Conservation (phyloP, 2,797 vertebrate genomes). For the Rhinogobio ventralis region DNA sequence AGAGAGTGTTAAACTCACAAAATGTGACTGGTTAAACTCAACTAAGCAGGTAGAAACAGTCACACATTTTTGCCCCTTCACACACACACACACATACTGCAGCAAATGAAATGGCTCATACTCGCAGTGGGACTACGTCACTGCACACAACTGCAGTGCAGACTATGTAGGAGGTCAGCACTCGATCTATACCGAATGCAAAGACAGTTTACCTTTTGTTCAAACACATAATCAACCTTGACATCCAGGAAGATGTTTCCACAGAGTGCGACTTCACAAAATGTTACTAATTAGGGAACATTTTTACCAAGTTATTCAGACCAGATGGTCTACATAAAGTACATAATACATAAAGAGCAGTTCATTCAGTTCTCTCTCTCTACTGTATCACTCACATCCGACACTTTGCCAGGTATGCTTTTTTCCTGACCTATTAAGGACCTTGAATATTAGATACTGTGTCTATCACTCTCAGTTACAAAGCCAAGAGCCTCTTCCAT, state of each 20-base stretch:
- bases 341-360: conserved; percentile 19
- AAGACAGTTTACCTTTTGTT: background rate
- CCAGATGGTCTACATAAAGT: conserved; percentile 20
- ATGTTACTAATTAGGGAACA: conserved; percentile 47
- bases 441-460: conserved; percentile 34
- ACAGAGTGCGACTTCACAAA: conserved; percentile 26
- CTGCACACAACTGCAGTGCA: conserved; percentile 42
- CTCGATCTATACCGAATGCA: background rate
- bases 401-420: background rate
- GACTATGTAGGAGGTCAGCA: conserved; percentile 22
- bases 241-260: conserved; percentile 20
- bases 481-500: conserved; percentile 5
- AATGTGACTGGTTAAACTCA: conserved; percentile 50
- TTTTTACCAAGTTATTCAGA: conserved; percentile 40
- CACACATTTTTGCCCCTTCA: conserved; percentile 23
- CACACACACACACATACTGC: conserved; percentile 31
- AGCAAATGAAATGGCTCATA: conserved; percentile 35
- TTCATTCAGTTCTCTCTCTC: conserved; percentile 4
- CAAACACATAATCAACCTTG: conserved; percentile 31
- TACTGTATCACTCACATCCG: conserved; percentile 3
- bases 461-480: conserved; percentile 28
- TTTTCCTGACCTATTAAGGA: background rate
- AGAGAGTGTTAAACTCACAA: conserved; percentile 47
- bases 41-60: conserved; percentile 50
- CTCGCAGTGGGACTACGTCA: conserved; percentile 34